phyloP scores from a whole-genome alignment of 2,113 vertebrate species.

The Dasyurus viverrinus region DNA sequence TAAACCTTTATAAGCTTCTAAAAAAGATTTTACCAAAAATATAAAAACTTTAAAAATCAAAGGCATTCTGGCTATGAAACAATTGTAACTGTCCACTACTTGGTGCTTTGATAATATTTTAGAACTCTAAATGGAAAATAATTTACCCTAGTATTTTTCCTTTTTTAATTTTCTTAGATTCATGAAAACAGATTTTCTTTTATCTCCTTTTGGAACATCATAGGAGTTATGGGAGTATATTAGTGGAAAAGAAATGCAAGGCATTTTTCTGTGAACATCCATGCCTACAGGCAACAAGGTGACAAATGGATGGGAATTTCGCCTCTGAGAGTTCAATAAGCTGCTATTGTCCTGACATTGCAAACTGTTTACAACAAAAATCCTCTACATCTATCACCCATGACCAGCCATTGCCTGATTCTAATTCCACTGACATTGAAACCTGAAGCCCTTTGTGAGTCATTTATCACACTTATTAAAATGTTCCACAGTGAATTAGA shows the following conservation, averaged over 20 bases:
- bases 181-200: slow-evolving; percentile 43
- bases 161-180: slow-evolving; percentile 31
- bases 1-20: neutral
- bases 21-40: neutral
- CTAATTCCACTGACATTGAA: slow-evolving; percentile 82
- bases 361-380: slow-evolving; percentile 81
- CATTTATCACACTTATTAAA: slow-evolving; percentile 93
- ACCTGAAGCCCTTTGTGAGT: slow-evolving; percentile 85
- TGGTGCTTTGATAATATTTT: neutral
- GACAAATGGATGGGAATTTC: slow-evolving; percentile 83
- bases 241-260: slow-evolving; percentile 73
- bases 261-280: slow-evolving; percentile 70
- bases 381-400: slow-evolving; percentile 85
- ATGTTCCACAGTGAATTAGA: slow-evolving; percentile 90
- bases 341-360: slow-evolving; percentile 80
- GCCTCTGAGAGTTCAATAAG: slow-evolving; percentile 81
- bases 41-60: neutral
- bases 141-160: neutral
- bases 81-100: neutral
- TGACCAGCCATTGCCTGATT: slow-evolving; percentile 73
- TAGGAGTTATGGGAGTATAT: slow-evolving; percentile 63
- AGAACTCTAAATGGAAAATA: neutral
- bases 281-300: slow-evolving; percentile 74
- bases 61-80: neutral
- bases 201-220: slow-evolving; percentile 49